Percentiles rank a stretch among this genome's conserved stretches.
phyloP scores from a whole-genome alignment of 2,797 vertebrate species.

The Champsocephalus esox region DNA sequence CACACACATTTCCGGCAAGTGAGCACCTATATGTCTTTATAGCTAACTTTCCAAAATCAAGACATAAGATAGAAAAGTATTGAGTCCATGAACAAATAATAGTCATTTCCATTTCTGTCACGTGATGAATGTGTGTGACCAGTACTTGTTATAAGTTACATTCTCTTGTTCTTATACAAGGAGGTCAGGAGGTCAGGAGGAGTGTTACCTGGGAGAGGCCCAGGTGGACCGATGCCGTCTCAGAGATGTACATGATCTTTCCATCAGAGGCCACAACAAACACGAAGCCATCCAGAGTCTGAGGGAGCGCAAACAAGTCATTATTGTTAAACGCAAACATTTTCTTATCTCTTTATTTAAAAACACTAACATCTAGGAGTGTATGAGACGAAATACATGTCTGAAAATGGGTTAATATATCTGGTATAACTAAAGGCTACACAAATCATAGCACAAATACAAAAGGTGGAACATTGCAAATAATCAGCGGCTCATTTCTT shows the following conservation, averaged over 20 bases:
- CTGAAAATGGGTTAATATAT: too few relatives aligned
- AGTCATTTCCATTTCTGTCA: background rate
- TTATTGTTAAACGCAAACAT: background rate
- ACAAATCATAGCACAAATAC: too few relatives aligned
- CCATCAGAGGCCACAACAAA: slow-evolving; percentile 95
- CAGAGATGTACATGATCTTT: slow-evolving; percentile 98
- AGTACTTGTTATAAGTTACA: background rate
- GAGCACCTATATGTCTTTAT: background rate
- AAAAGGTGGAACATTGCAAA: too few relatives aligned
- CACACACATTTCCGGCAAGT: slow-evolving; percentile 14
- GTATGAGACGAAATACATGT: too few relatives aligned
- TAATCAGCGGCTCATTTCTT: background rate
- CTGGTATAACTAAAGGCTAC: too few relatives aligned
- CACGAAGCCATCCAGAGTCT: slow-evolving; percentile 97
- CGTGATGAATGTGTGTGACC: background rate
- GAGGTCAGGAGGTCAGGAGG: background rate
- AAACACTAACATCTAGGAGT: too few relatives aligned
- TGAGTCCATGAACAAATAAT: background rate
- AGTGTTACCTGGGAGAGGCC: slow-evolving; percentile 92
- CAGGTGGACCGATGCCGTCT: slow-evolving; percentile 95
- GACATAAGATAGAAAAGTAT: background rate
- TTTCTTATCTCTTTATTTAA: too few relatives aligned
- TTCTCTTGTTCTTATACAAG: background rate
- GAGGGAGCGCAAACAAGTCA: slow-evolving; percentile 50
- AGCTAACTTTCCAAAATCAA: background rate